A percentile compares a stretch with the other conserved stretches of the same genome.
These are phyloP conservation scores for Oreortyx pictus DNA, from an alignment of 2,797 vertebrate genomes.

Conservation along the genomic window DNA sequence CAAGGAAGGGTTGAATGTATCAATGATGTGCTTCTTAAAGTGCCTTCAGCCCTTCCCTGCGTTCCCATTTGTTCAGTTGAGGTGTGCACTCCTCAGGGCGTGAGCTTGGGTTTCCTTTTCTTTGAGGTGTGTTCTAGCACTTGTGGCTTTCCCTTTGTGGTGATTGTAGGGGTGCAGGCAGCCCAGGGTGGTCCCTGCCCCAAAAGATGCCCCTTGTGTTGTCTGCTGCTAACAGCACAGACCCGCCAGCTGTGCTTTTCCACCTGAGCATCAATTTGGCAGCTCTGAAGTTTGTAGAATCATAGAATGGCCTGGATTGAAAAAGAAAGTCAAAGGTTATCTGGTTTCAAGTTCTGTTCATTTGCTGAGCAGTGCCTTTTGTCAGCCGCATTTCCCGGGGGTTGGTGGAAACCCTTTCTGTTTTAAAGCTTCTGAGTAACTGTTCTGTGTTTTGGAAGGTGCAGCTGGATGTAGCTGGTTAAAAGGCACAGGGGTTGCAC, in stretches of 20 bases:
- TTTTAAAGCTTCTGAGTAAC: background rate
- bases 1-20: accelerated
- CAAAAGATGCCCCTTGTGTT: background rate
- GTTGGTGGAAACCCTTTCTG: background rate
- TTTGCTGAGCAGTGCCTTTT: background rate
- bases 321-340: too few relatives aligned
- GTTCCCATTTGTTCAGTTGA: accelerated
- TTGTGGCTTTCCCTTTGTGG: accelerated
- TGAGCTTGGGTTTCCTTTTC: accelerated
- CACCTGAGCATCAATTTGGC: accelerated
- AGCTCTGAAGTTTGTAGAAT: too few relatives aligned
- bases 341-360: background rate
- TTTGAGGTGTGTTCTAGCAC: background rate
- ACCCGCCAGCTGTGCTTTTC: background rate
- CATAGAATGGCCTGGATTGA: too few relatives aligned
- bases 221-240: background rate
- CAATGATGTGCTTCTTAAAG: background rate
- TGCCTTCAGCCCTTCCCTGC: accelerated
- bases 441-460: background rate
- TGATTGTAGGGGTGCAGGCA: background rate
- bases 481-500: accelerated
- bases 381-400: background rate
- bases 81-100: accelerated
- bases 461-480: background rate
- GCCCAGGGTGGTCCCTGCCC: background rate